phyloP scores from a whole-genome alignment of 1,140 invertebrate species.

The Saxidomus purpurata region DNA sequence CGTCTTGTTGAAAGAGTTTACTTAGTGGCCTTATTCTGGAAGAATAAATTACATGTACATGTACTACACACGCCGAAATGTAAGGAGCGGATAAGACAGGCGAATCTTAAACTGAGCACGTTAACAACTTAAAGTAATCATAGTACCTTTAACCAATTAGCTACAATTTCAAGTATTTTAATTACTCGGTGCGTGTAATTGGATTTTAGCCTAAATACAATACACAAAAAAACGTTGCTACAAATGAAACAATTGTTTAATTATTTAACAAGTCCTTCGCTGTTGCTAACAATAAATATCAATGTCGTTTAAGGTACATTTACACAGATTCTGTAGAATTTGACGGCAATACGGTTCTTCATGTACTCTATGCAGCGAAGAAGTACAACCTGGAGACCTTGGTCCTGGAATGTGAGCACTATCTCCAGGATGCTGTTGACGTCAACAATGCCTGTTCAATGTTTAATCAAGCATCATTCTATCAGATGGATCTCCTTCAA shows the following conservation, averaged over 20 bases:
- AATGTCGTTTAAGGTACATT: slow-evolving; percentile 47
- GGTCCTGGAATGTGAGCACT: slow-evolving; percentile 44
- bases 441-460: slow-evolving; percentile 59
- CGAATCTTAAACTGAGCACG: no score
- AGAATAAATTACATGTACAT: no score
- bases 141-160: no score
- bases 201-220: neutral
- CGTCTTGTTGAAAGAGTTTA: no score
- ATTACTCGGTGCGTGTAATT: neutral
- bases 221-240: neutral
- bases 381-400: slow-evolving; percentile 43
- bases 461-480: slow-evolving; percentile 56
- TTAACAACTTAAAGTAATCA: no score
- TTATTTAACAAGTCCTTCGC: neutral
- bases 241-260: neutral
- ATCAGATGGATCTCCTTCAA: slow-evolving; percentile 57
- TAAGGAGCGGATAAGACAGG: no score
- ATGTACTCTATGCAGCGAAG: slow-evolving; percentile 61
- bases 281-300: neutral
- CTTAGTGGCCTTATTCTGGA: no score
- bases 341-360: slow-evolving; percentile 53
- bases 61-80: no score
- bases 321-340: slow-evolving; percentile 62
- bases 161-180: no score
- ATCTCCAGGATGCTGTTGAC: slow-evolving; percentile 36